Base-by-base conservation (phyloP, 2,888 invertebrate species). In the Callosobruchus maculatus region DNA sequence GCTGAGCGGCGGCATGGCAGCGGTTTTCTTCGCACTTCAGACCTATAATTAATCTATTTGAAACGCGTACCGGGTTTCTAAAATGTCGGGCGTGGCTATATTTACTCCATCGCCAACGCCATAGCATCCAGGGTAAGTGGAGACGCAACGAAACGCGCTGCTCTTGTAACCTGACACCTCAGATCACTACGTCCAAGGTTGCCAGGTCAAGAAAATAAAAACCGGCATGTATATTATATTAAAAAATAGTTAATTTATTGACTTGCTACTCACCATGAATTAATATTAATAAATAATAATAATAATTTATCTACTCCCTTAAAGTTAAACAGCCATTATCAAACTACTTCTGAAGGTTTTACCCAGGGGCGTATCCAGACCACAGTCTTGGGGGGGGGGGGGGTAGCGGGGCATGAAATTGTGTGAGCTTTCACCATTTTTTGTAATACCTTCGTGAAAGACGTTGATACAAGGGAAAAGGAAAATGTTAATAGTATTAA, bases 51-150 rank as follows among this genome's bases (percentile, higher is more conserved):
- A 49, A 49, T 49, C 49, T 49, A 49, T 49, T 49, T 49, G 49
- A 49, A 49, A 49, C 70, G 72, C 68, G 31, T 72, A 70, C 26
- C 21, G 72, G 49, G 66, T 68, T 69, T 74, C n/a, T 71, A 74
- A 74, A 74, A 74, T 74, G 72, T 74, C 74, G 74, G 72, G 70
- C 72, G 67, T 70, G 70, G 72, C 70, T 74, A 72, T 72, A 74
- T 74, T 74, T 74, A 74, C 72, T 70, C 74, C 72, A 72, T 72
- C 72, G 70, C 49, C 7, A 49, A 49, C 49, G 49, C 49, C 49
- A 49, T 49, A 49, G 49, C 13, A 49, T 49, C 18, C 49, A 49
- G 49, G 49, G 49, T 49, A 49, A 49, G 49, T 49, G 49, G 49
- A 49, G 49, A 49, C 49, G 49, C 49, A 49, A 49, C 49, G 49